Base-by-base conservation (phyloP, 2,113 vertebrate genomes). In the Ifrita kowaldi region DNA sequence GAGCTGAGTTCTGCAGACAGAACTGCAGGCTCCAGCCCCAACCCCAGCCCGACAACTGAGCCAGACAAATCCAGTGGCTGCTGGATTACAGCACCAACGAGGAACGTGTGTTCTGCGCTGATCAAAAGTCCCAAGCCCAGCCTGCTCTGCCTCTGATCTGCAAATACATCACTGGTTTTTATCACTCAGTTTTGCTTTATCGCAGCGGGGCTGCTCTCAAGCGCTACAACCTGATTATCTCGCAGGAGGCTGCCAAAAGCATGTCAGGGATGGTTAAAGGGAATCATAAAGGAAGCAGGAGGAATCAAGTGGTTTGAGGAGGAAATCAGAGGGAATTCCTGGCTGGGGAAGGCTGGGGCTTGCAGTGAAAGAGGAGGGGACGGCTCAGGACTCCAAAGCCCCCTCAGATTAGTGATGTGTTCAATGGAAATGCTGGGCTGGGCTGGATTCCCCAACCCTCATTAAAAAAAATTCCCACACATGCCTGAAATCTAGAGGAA, bases 281-380 rank as follows among this genome's bases (percentile, higher is more conserved):
- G 44, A 88, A 86, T 74, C 70, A 67, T 90, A 92, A 90, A 94
- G 88, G 90, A 92, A 95, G 79, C 75, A 9, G 79, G 44, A 84
- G 76, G 85, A 90, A 95, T 84, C 91, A 64, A 96, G 92, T 82
- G 91, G 81, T 57, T 86, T 18, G 92, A 90, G 90, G 50, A 93
- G 90, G 85, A 90, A 96, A 95, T 88, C 75, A n/a, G 93, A 91
- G 82, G 90, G 90, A 90, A 94, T 95, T 94, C 84, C 89, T 91
- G 87, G 57, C 18, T 28, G 19, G 59, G 3, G 59, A 70, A 78
- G 42, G 73, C 35, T 85, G 74, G 78, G 75, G 11, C 35, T 16
- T n/a, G 63, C n/a, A 3, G 11, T 2, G 19, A 28, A 44, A 86
- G 62, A 49, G 71, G 42, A 77, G 68, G 68, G 46, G 68, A 27